Base-by-base conservation (phyloP, 1,140 invertebrate genomes). In the Micrasema minimum region DNA sequence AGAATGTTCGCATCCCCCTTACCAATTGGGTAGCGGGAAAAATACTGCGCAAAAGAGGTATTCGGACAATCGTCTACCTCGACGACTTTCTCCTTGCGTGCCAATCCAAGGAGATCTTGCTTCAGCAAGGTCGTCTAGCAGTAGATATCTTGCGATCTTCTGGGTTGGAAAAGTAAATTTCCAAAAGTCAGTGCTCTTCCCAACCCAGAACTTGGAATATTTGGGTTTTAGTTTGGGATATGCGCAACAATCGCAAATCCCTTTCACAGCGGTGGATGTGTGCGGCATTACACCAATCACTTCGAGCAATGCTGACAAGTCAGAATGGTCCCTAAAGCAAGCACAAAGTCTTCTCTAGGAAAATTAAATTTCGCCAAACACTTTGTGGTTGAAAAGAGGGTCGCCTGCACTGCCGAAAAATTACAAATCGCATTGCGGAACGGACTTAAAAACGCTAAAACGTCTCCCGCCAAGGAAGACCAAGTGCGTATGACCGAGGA, bases 301-400 rank as follows among this genome's bases (percentile, higher is more conserved):
- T n/a, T n/a, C n/a, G n/a, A n/a, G n/a, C n/a, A n/a, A n/a, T n/a
- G n/a, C n/a, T n/a, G n/a, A n/a, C n/a, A 41, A 41, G 38, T 41
- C 38, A n/a, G 38, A 9, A n/a, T 41, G 1, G 38, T 41, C 38
- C 41, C 59, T 78, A 16, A 71, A 74, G 61, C 72, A 77, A 46
- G 71, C 76, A 18, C 78, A 77, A 67, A 46, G 75, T 45, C 73
- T 79, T 10, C n/a, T n/a, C 64, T 74, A 75, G 73, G 72, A 10
- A 43, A 45, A 35, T 71, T 78, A 16, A 82, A 86, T 5, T 83
- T 82, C 75, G 82, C 83, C 80, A 72, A n/a, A n/a, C n/a, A 85
- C 85, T 72, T 84, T 84, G 72, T 88, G 80, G 72, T n/a, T 86
- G 87, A 77, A 76, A 81, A 65, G 84, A 85, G n/a, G 48, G 86